Evolutionary conservation across 23 tunicate species (phyloP).

Genomic region (Ciona savignyi): DNA sequence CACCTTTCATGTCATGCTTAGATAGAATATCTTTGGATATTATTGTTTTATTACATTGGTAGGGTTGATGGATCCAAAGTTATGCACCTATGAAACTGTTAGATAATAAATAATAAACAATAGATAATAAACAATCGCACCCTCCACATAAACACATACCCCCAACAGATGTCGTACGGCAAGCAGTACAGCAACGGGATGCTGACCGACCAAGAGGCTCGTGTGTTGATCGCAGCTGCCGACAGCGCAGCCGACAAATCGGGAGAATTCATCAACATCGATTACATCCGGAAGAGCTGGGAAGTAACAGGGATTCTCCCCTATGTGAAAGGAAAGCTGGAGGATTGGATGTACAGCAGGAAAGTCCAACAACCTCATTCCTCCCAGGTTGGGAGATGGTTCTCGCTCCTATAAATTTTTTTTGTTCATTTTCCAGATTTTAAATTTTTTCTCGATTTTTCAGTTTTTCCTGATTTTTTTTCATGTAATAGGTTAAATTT

Average conservation of each 20-base stretch:
- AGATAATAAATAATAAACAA: too few species aligned
- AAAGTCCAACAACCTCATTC: slow-evolving; percentile 23
- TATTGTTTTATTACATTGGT: too few species aligned
- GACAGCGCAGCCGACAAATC: slow-evolving; percentile 62
- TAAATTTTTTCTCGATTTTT: too few species aligned
- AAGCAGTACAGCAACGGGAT: slow-evolving; percentile 75
- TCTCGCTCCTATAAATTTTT: too few species aligned
- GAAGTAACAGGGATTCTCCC: slow-evolving; percentile 43
- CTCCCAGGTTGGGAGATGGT: slow-evolving; percentile 69
- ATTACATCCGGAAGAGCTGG: slow-evolving; percentile 53
- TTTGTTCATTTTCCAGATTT: too few species aligned
- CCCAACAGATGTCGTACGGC: slow-evolving; percentile 80
- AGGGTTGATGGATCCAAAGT: too few species aligned
- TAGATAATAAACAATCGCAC: too few species aligned
- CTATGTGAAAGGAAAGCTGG: slow-evolving; percentile 44
- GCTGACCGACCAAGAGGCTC: slow-evolving; percentile 76
- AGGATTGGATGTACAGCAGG: slow-evolving; percentile 61
- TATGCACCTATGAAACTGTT: not conserved
- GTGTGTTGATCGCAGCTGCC: slow-evolving; percentile 68
- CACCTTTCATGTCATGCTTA: too few species aligned
- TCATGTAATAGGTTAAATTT: too few species aligned
- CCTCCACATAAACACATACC: too few species aligned
- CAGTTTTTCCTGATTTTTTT: too few species aligned
- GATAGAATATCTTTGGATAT: too few species aligned
- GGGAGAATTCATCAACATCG: slow-evolving; percentile 62